A percentile compares a stretch with the other conserved stretches of the same genome.
phyloP scores from a whole-genome alignment of 2,113 vertebrate genomes.

The Eretmodus cyanostictus region DNA sequence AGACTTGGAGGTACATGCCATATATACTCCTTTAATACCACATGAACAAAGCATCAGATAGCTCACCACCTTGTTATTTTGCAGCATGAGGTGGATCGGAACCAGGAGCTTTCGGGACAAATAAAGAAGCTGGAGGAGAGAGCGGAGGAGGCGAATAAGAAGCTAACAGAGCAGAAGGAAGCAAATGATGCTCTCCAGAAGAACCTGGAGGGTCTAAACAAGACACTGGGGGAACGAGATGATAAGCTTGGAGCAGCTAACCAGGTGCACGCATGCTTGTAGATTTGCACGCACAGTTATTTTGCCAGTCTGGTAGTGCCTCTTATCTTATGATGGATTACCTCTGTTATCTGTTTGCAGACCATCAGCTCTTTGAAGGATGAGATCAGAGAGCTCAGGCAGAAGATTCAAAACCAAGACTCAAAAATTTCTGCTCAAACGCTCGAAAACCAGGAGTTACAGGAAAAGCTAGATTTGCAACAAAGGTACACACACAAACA shows the following conservation, averaged over 20 bases:
- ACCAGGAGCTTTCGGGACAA: conserved; percentile 80
- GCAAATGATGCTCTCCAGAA: conserved; percentile 70
- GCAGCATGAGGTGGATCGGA: conserved; percentile 84
- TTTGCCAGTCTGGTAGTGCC: not conserved
- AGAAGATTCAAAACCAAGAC: conserved; percentile 83
- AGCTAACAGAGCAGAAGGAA: conserved; percentile 78
- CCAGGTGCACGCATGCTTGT: conserved; percentile 69
- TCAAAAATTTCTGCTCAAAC: conserved; percentile 74
- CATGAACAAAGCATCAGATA: not conserved
- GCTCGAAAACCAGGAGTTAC: conserved; percentile 82
- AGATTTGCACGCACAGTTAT: not conserved
- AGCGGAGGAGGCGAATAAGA: conserved; percentile 68
- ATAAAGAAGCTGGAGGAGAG: conserved; percentile 84
- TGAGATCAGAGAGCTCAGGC: conserved; percentile 81
- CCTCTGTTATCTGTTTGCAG: conserved; percentile 42
- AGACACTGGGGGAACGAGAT: conserved; percentile 82
- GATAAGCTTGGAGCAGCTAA: conserved; percentile 69
- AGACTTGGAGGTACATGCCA: conserved; percentile 79
- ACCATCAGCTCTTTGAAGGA: conserved; percentile 77
- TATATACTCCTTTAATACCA: not conserved
- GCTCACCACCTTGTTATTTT: not conserved
- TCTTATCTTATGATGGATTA: not conserved
- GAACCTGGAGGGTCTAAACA: conserved; percentile 74
- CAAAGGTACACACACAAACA: conserved; percentile 67
- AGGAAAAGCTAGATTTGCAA: conserved; percentile 83